phyloP scores from a whole-genome alignment of 2,113 vertebrate genomes.

The Rhea americana region DNA sequence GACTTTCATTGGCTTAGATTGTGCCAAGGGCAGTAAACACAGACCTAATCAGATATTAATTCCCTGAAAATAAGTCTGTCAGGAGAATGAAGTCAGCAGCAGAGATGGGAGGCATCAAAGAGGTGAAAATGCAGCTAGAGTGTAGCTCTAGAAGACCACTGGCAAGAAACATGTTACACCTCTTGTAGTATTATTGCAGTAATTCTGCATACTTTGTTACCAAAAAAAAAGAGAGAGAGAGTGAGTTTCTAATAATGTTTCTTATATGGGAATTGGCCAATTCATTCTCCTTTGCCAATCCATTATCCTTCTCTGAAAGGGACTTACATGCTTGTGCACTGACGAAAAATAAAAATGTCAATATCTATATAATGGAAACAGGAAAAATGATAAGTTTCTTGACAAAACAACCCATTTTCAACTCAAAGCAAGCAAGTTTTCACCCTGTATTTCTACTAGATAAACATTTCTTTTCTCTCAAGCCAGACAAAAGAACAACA shows the following conservation, averaged over 20 bases:
- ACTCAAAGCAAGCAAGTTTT: background rate
- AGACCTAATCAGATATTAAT: background rate
- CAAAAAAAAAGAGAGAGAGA: background rate
- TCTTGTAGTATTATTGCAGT: background rate
- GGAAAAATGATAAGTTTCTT: background rate
- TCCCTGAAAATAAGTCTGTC: background rate
- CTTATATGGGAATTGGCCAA: background rate
- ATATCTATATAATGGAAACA: background rate
- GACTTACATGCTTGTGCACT: rapidly evolving
- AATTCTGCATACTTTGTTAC: background rate
- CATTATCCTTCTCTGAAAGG: background rate
- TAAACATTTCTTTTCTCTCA: background rate
- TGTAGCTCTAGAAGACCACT: background rate
- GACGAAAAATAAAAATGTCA: background rate
- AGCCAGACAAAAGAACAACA: background rate
- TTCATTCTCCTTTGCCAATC: background rate
- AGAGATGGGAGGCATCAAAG: background rate
- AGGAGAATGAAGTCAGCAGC: background rate
- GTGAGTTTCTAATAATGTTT: background rate
- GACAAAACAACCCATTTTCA: background rate
- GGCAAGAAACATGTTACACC: background rate
- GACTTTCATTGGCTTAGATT: background rate
- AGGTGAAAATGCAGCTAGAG: no score
- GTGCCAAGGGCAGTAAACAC: background rate
- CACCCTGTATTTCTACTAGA: background rate